Evolutionary conservation across 2,888 invertebrate genomes (phyloP), one percentile per base, ranked within the genome.

Genomic region (Drosophila hamatofila): DNA sequence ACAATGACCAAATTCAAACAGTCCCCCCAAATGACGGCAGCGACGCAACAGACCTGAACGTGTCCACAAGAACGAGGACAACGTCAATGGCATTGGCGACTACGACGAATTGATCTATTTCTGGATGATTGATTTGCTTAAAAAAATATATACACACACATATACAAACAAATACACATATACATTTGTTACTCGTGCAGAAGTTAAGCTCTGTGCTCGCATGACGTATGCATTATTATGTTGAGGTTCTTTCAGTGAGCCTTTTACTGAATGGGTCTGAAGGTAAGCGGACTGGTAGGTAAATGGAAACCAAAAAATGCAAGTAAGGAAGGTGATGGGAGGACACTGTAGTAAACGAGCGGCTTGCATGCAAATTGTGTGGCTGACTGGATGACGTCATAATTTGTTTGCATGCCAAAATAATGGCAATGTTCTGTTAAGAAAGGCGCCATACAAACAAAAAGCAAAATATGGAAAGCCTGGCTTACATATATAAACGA

Each of bases 51-150:
- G 55, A 54, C 25, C 27, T 59, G 35, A 51, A 57, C 68, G 37
- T 51, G 61, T 30, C 44, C 39, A 52, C 55, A 37, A 37, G 42
- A 25, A 23, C 25, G 55, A 65, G 61, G 55, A 61, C 57, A 41
- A 42, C 37, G 51, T 46, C 57, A 56, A 54, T 63, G 51, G 70
- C 41, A 46, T 49, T 55, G 49, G 70, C 35, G 25, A 57, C 61
- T 18, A 41, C 76, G 67, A 61, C 68, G 72, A 77, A 68, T 86
- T 75, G 87, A 83, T 84, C 83, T 84, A 88, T 84, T 84, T 84
- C 87, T 69, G 82, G 76, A 89, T 89, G 89, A 84, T 84, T 89
- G 89, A 89, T 84, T 84, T 89, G 69, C 70, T 78, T 68, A 73
- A 46, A 79, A 27, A 16, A 55, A 69, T 16, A 58, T 46, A 58